Conservation (phyloP, 2,888 invertebrate species). For the Danaus chrysippus region DNA sequence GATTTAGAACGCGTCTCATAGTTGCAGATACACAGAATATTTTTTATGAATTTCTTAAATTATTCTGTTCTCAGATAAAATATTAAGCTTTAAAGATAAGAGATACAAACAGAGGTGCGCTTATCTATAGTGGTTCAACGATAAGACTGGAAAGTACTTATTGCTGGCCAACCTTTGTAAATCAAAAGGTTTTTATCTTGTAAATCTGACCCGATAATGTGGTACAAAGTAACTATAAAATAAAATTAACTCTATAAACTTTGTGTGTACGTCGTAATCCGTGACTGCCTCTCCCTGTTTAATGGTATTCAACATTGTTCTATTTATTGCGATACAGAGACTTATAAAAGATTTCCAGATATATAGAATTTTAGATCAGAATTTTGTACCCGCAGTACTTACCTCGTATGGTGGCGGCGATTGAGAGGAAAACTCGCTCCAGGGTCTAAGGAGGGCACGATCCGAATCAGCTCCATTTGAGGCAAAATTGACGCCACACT, state of each 20-base stretch:
- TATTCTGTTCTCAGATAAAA: background rate
- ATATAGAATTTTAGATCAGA: slow-evolving; percentile 54
- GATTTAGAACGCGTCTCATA: background rate
- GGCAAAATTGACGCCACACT: slow-evolving; percentile 72
- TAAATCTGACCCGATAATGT: slow-evolving; percentile 14
- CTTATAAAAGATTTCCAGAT: slow-evolving; percentile 60
- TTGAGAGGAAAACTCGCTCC: slow-evolving; percentile 61
- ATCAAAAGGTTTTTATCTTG: slow-evolving; percentile 21
- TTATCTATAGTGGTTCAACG: slow-evolving; percentile 36
- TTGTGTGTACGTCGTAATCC: slow-evolving; percentile 37
- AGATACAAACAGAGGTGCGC: slow-evolving; percentile 49
- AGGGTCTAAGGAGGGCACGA: slow-evolving; percentile 63
- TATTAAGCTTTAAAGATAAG: slow-evolving; percentile 41
- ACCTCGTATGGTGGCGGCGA: slow-evolving; percentile 59
- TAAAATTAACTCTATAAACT: slow-evolving; percentile 39
- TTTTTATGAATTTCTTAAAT: background rate
- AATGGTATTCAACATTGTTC: slow-evolving; percentile 46
- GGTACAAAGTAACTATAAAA: slow-evolving; percentile 32
- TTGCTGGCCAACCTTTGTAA: slow-evolving; percentile 24
- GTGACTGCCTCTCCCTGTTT: slow-evolving; percentile 43
- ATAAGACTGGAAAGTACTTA: slow-evolving; percentile 39
- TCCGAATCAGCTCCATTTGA: slow-evolving; percentile 64
- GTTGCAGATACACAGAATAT: background rate
- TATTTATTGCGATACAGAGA: slow-evolving; percentile 40
- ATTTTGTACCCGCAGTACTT: slow-evolving; percentile 55